phyloP scores from a whole-genome alignment of 2,888 invertebrate species.

The Spicauda simplicius region DNA sequence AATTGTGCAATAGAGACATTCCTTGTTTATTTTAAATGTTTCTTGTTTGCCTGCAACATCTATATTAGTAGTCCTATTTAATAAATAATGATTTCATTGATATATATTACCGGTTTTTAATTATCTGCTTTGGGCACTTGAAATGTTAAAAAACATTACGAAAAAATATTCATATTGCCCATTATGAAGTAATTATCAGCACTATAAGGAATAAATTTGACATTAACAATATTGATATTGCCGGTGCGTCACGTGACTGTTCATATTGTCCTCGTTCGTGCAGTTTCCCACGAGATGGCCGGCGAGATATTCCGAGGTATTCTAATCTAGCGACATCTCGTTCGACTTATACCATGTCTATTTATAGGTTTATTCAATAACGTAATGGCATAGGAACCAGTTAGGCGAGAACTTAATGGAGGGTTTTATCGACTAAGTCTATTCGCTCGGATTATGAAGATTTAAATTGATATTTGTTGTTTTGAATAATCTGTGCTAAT shows the following conservation, averaged over 20 bases:
- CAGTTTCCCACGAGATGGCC: neutral
- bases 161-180: too few species aligned
- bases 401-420: neutral
- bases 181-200: neutral
- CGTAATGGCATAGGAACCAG: neutral
- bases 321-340: slow-evolving; percentile 1
- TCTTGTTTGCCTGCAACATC: too few species aligned
- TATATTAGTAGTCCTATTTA: too few species aligned
- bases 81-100: too few species aligned
- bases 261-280: neutral
- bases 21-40: too few species aligned
- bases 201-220: neutral
- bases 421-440: neutral
- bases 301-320: neutral
- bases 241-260: neutral
- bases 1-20: too few species aligned
- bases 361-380: slow-evolving; percentile 4
- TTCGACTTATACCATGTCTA: neutral
- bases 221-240: neutral
- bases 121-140: too few species aligned
- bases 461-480: too few species aligned
- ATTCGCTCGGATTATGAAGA: too few species aligned
- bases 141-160: too few species aligned
- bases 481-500: too few species aligned
- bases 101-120: too few species aligned